Evolutionary conservation across 2,888 invertebrate species (phyloP).

Genomic region (Andrena fulva): DNA sequence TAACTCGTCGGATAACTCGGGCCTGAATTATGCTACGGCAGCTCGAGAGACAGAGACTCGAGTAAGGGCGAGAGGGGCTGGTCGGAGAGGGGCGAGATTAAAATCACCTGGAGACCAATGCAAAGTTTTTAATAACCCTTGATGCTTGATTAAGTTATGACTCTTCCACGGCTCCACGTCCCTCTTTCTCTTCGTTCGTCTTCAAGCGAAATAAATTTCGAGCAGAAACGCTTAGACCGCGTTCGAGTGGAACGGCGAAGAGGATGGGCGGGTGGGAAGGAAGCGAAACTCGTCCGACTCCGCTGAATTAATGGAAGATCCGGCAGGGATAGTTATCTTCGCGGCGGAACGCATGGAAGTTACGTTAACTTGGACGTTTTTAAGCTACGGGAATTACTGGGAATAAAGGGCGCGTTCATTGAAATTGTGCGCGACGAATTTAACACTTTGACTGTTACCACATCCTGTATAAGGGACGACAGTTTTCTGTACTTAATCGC

Average conservation of each 20-base stretch:
- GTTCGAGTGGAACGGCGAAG: slow-evolving; percentile 56
- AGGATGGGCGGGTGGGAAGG: slow-evolving; percentile 26
- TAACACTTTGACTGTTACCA: neutral
- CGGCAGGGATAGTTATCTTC: slow-evolving; percentile 54
- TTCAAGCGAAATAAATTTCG: slow-evolving; percentile 67
- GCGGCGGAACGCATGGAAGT: slow-evolving; percentile 40
- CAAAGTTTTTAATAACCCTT: slow-evolving; percentile 82
- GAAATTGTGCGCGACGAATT: slow-evolving; percentile 26
- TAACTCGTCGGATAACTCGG: slow-evolving; percentile 77
- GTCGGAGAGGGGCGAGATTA: slow-evolving; percentile 73
- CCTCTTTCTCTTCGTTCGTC: slow-evolving; percentile 41
- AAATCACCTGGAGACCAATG: slow-evolving; percentile 78
- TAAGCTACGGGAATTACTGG: slow-evolving; percentile 39
- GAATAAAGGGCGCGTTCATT: slow-evolving; percentile 35
- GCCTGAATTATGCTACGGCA: slow-evolving; percentile 72
- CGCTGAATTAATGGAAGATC: slow-evolving; percentile 67
- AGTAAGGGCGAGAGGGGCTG: slow-evolving; percentile 41
- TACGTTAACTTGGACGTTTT: slow-evolving; percentile 47
- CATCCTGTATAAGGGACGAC: too few relatives aligned
- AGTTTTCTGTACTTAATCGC: neutral
- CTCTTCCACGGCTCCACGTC: slow-evolving; percentile 63
- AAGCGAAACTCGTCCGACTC: slow-evolving; percentile 62
- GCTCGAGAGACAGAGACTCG: slow-evolving; percentile 31
- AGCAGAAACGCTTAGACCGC: slow-evolving; percentile 59
- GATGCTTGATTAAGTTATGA: slow-evolving; percentile 80